phyloP scores from a whole-genome alignment of 2,113 vertebrate species.

The Phaethon lepturus region DNA sequence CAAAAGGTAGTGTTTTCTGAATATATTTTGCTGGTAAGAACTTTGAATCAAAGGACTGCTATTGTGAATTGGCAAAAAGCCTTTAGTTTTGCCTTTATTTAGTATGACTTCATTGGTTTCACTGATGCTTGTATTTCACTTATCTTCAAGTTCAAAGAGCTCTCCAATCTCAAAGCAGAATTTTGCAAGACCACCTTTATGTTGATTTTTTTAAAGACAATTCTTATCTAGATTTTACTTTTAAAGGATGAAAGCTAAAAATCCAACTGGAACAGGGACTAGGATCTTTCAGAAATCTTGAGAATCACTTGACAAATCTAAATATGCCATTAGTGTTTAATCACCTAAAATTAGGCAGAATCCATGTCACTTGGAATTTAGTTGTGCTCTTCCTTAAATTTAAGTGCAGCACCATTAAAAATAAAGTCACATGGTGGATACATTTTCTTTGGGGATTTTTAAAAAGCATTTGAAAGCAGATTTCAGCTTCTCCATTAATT shows the following conservation, averaged over 20 bases:
- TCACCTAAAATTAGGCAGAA: background rate
- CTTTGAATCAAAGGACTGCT: background rate
- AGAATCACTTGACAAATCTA: background rate
- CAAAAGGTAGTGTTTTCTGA: background rate
- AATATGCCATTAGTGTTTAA: background rate
- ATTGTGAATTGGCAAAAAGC: background rate
- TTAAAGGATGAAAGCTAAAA: background rate
- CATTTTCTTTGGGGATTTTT: slow-evolving; percentile 40
- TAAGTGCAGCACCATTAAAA: slow-evolving; percentile 26
- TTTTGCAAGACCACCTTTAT: background rate
- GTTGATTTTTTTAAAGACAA: background rate
- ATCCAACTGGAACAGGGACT: background rate
- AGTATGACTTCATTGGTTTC: background rate
- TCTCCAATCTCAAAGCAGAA: background rate
- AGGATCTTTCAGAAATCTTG: background rate
- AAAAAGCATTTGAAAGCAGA: slow-evolving; percentile 29
- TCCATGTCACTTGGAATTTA: background rate
- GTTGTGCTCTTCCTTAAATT: slow-evolving; percentile 9
- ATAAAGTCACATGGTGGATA: background rate
- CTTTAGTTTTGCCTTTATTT: background rate
- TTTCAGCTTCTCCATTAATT: slow-evolving; percentile 52
- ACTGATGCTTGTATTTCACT: background rate
- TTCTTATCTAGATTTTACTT: background rate
- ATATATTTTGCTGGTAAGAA: background rate
- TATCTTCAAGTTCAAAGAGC: background rate